phyloP scores from a whole-genome alignment of 1,140 invertebrate species.

The Micrasema minimum region DNA sequence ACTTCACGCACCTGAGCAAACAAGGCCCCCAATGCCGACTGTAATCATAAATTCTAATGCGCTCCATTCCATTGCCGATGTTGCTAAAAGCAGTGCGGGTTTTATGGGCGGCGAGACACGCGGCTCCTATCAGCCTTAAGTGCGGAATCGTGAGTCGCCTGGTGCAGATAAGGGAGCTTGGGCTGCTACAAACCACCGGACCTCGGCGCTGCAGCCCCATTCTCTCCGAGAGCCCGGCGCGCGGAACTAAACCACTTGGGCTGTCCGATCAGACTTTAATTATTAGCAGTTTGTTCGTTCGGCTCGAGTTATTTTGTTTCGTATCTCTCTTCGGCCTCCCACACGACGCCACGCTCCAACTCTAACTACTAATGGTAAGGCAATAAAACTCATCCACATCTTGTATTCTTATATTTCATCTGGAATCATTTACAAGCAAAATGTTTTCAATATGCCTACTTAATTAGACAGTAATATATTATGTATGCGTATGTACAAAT shows the following conservation, averaged over 20 bases:
- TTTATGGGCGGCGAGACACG: constrained; percentile 7
- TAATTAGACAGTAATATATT: neutral
- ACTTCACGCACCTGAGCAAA: constrained; percentile 48
- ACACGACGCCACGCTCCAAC: too few relatives aligned
- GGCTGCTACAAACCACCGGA: constrained; percentile 9
- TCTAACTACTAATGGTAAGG: constrained; percentile 5
- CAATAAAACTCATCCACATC: neutral
- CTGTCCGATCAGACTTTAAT: constrained; percentile 65
- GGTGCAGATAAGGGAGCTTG: constrained; percentile 24
- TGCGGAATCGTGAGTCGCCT: constrained; percentile 2
- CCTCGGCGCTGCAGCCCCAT: neutral
- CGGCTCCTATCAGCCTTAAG: neutral
- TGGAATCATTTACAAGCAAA: constrained; percentile 9
- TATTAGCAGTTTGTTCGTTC: constrained; percentile 65
- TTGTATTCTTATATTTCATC: neutral
- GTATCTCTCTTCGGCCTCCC: too few relatives aligned
- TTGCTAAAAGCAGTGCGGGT: constrained; percentile 41
- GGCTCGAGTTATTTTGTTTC: constrained; percentile 64
- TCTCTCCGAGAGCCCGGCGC: constrained; percentile 1
- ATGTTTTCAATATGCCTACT: neutral
- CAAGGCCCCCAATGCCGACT: constrained; percentile 31
- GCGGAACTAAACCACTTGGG: constrained; percentile 61
- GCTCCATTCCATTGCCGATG: constrained; percentile 37
- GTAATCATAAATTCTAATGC: constrained; percentile 39
- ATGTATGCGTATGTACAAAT: constrained; percentile 8